Evolutionary conservation across 2,888 invertebrate species (phyloP).

Genomic region (Eremobia ochroleuca): DNA sequence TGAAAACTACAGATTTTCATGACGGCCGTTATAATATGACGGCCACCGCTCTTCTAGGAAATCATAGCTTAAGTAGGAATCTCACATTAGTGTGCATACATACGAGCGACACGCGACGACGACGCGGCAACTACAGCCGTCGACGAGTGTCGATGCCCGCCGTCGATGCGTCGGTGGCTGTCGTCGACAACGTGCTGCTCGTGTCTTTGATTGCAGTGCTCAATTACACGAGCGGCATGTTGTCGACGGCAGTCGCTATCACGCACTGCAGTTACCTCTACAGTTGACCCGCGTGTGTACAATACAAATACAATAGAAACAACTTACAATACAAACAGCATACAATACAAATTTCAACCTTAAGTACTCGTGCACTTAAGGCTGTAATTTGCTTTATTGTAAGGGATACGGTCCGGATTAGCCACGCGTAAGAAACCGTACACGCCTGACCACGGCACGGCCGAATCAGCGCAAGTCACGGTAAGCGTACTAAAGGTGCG

Average conservation of each 20-base stretch:
- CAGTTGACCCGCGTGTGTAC: not conserved
- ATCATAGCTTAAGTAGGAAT: too few relatives aligned
- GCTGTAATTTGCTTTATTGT: too few relatives aligned
- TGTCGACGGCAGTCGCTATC: too few relatives aligned
- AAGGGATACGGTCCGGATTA: conserved; percentile 14
- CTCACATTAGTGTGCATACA: too few relatives aligned
- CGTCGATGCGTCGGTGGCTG: not conserved
- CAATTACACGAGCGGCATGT: not conserved
- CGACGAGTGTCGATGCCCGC: not conserved
- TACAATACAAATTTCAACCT: too few relatives aligned
- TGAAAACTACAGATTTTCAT: too few relatives aligned
- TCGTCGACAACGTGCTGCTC: not conserved
- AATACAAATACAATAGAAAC: too few relatives aligned
- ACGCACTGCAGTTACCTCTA: not conserved
- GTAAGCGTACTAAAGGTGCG: conserved; percentile 24
- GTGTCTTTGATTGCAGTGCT: not conserved
- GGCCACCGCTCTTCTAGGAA: too few relatives aligned
- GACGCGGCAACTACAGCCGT: not conserved
- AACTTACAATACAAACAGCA: too few relatives aligned
- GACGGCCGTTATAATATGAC: too few relatives aligned
- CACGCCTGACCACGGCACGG: conserved; percentile 12
- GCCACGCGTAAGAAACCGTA: conserved; percentile 7
- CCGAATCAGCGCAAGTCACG: conserved; percentile 47
- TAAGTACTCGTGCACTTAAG: too few relatives aligned
- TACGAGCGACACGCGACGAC: too few relatives aligned